These are phyloP conservation scores for Astropecten irregularis DNA, from an alignment of 53 echinoderm and acorn worm genomes.

Conservation along the genomic window DNA sequence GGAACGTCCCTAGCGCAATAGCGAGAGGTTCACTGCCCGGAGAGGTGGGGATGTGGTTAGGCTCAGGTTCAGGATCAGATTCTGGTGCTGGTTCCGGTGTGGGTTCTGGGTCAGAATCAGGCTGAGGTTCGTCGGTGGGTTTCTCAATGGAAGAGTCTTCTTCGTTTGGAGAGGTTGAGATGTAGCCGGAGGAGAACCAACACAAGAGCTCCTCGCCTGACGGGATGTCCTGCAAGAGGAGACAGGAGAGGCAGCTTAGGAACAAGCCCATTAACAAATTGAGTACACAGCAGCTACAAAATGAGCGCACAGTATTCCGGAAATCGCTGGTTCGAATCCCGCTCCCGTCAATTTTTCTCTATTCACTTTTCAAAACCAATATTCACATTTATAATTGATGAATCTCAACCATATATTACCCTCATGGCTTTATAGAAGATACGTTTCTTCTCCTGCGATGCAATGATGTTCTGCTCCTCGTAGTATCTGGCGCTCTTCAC, in stretches of 20 bases:
- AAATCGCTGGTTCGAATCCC: too few relatives aligned
- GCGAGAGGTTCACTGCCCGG: background rate
- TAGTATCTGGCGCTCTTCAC: slow-evolving; percentile 89
- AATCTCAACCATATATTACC: too few relatives aligned
- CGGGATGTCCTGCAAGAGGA: slow-evolving; percentile 68
- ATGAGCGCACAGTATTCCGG: too few relatives aligned
- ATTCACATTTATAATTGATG: too few relatives aligned
- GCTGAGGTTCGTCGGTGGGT: too few relatives aligned
- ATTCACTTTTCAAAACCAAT: too few relatives aligned
- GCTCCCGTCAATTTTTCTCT: too few relatives aligned
- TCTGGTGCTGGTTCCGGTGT: background rate
- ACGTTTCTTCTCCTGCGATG: slow-evolving; percentile 84
- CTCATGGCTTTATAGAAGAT: slow-evolving; percentile 90
- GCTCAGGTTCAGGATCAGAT: background rate
- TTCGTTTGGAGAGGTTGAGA: background rate
- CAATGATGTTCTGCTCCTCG: slow-evolving; percentile 90
- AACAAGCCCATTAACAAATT: too few relatives aligned
- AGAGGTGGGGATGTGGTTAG: background rate
- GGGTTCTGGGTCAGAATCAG: background rate
- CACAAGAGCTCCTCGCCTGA: slow-evolving; percentile 86
- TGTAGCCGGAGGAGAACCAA: slow-evolving; percentile 70
- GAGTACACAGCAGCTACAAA: too few relatives aligned
- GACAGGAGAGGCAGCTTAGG: background rate
- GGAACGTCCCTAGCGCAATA: slow-evolving; percentile 26
- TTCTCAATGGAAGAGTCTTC: background rate